A percentile compares a stretch with the other conserved stretches of the same genome.
Evolutionary conservation across 1,140 invertebrate genomes (phyloP).

Genomic region (Plectrocnemia conspersa): DNA sequence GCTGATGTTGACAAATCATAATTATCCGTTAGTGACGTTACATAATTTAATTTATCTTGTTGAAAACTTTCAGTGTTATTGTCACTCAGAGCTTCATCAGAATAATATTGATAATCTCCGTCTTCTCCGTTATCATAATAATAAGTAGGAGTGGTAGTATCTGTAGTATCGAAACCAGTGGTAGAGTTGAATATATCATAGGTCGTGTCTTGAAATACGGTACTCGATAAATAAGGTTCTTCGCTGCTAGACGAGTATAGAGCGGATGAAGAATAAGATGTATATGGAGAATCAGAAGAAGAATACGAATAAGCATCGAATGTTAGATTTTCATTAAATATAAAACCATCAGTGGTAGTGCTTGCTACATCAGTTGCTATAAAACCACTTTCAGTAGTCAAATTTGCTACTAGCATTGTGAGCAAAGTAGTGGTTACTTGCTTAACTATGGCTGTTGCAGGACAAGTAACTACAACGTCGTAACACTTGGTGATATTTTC

Average conservation of each 20-base stretch:
- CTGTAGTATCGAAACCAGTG: too few relatives aligned
- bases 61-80: too few relatives aligned
- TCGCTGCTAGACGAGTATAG: too few relatives aligned
- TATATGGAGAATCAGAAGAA: neutral
- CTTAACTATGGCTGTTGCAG: constrained; percentile 14
- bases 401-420: constrained; percentile 25
- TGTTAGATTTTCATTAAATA: neutral
- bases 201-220: too few relatives aligned
- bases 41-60: too few relatives aligned
- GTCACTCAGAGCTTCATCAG: too few relatives aligned
- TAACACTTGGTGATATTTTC: constrained; percentile 22
- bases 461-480: constrained; percentile 14
- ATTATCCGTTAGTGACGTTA: too few relatives aligned
- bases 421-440: constrained; percentile 26
- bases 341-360: neutral
- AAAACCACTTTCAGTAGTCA: neutral
- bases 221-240: too few relatives aligned
- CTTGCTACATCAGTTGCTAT: neutral
- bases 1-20: too few relatives aligned
- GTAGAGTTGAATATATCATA: neutral
- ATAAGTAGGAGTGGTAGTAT: neutral
- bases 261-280: too few relatives aligned
- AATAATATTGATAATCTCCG: neutral
- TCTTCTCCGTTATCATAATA: constrained; percentile 11
- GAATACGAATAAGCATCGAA: neutral